A percentile compares a stretch with the other conserved stretches of the same genome.
phyloP scores from a whole-genome alignment of 2,797 vertebrate genomes.

The Pseudomugil tenellus region DNA sequence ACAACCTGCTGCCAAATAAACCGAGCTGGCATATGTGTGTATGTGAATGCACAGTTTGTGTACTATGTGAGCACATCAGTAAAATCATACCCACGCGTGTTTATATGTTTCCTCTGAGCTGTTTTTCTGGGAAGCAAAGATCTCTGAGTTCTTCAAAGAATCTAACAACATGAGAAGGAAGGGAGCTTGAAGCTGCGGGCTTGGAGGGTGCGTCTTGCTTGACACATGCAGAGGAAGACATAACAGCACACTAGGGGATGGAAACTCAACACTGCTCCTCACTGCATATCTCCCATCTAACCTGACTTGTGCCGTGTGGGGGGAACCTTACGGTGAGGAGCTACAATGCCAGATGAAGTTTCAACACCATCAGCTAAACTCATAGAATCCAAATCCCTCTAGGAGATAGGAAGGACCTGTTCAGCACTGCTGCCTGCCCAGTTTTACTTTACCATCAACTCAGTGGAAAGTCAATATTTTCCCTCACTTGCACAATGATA shows the following conservation, averaged over 20 bases:
- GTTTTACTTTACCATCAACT: constrained; percentile 33
- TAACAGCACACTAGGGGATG: constrained; percentile 14
- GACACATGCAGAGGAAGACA: constrained; percentile 37
- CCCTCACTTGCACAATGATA: constrained; percentile 24
- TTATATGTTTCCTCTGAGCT: constrained; percentile 43
- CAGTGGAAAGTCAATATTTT: constrained; percentile 30
- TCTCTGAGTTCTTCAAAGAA: constrained; percentile 52
- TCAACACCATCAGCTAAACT: constrained; percentile 26
- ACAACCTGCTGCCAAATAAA: constrained; percentile 18
- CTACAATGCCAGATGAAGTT: constrained; percentile 10
- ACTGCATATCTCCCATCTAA: constrained; percentile 8
- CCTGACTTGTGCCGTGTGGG: constrained; percentile 2
- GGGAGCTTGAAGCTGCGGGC: constrained; percentile 31
- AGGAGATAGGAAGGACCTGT: constrained; percentile 21
- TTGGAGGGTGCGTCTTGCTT: constrained; percentile 35
- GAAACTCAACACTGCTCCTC: constrained; percentile 27
- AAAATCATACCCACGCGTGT: constrained; percentile 25
- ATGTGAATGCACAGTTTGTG: constrained; percentile 2
- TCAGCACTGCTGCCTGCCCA: constrained; percentile 13
- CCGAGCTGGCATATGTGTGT: neutral
- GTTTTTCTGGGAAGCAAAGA: constrained; percentile 32
- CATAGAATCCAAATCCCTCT: constrained; percentile 23
- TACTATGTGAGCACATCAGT: constrained; percentile 1
- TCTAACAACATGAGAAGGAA: constrained; percentile 35
- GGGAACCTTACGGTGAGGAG: constrained; percentile 40